Evolutionary conservation across 2,113 vertebrate species (phyloP).

Genomic region (Hydropotes inermis): DNA sequence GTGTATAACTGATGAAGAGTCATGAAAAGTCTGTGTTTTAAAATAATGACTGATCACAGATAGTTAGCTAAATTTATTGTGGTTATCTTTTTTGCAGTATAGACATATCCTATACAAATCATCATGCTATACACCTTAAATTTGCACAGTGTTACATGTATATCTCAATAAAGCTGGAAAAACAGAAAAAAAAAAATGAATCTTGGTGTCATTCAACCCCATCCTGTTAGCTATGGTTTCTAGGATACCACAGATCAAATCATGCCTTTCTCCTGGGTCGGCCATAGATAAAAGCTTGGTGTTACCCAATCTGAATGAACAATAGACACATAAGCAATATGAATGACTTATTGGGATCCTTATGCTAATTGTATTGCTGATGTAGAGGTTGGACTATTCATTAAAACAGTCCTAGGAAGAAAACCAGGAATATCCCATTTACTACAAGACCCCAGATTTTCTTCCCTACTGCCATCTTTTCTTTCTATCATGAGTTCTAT

Average conservation of each 20-base stretch:
- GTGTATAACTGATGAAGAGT: neutral
- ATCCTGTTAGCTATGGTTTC: neutral
- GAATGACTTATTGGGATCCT: neutral
- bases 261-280: neutral
- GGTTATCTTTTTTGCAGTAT: neutral
- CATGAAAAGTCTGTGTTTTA: neutral
- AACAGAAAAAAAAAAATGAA: neutral
- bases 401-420: neutral
- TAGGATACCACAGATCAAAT: neutral
- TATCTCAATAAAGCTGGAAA: neutral
- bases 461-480: neutral
- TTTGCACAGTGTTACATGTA: neutral
- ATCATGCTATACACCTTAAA: neutral
- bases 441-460: neutral
- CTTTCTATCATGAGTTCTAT: neutral
- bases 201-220: neutral
- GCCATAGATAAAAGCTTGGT: neutral
- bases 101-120: neutral
- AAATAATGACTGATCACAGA: neutral
- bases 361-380: slow-evolving; percentile 31
- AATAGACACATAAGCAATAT: neutral
- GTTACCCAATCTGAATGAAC: neutral
- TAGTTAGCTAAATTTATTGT: neutral
- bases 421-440: neutral
- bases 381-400: neutral